phyloP scores from a whole-genome alignment of 2,113 vertebrate species.

The Thalassarche chlororhynchos region DNA sequence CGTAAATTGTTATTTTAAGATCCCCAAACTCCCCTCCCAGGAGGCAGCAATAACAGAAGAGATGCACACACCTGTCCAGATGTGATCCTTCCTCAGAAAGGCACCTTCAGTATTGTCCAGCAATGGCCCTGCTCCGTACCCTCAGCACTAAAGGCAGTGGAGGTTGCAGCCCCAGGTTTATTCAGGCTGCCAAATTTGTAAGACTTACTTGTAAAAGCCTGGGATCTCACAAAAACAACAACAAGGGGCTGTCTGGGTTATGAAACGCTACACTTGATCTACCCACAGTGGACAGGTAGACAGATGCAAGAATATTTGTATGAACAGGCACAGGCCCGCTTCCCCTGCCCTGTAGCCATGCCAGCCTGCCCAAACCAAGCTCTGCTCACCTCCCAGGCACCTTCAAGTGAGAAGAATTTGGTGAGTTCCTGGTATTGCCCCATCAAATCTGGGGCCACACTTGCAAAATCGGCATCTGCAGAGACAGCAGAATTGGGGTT shows the following conservation, averaged over 20 bases:
- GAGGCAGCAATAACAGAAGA: neutral
- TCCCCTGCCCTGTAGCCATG: too few relatives aligned
- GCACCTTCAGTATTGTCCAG: neutral
- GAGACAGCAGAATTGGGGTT: accelerated
- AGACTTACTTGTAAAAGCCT: neutral
- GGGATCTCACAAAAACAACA: neutral
- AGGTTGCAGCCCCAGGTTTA: neutral
- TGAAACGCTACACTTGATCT: accelerated
- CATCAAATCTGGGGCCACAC: accelerated
- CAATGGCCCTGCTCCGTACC: neutral
- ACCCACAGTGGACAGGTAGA: neutral
- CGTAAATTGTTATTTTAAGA: neutral
- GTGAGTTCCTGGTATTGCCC: neutral
- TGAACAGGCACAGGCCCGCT: accelerated
- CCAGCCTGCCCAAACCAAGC: neutral
- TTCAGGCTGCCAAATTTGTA: neutral
- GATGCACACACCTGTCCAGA: too few relatives aligned
- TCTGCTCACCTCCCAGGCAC: neutral
- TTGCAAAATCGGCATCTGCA: neutral
- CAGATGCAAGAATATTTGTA: neutral
- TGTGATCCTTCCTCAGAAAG: neutral
- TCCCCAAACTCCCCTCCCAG: neutral
- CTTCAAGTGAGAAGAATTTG: neutral
- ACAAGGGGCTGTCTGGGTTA: neutral
- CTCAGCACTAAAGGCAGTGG: neutral